Conservation (phyloP, 2,113 vertebrate genomes). For the Oncorhynchus masou region DNA sequence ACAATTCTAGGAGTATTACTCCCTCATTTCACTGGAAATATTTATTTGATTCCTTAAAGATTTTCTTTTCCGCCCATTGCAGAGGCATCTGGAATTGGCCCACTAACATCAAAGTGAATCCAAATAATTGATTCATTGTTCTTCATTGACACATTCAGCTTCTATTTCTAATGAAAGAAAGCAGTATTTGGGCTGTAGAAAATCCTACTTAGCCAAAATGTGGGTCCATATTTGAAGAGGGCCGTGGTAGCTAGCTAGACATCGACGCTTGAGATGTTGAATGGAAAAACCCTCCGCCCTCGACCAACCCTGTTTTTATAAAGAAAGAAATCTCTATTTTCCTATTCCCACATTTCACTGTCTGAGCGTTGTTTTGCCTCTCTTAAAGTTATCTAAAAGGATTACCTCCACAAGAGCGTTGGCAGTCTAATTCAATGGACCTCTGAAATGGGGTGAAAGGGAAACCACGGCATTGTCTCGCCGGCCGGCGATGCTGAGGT, state of each 20-base stretch:
- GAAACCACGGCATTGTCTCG: constrained; percentile 3
- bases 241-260: not conserved
- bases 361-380: not conserved
- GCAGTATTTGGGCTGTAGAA: not conserved
- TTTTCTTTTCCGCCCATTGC: not conserved
- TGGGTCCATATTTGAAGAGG: not conserved
- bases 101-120: not conserved
- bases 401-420: constrained; percentile 5
- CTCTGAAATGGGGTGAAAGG: constrained; percentile 11
- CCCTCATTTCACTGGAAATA: not conserved
- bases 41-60: not conserved
- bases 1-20: not conserved
- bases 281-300: not conserved
- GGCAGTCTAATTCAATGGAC: not conserved
- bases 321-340: not conserved
- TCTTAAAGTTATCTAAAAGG: constrained; percentile 11
- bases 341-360: not conserved
- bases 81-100: not conserved
- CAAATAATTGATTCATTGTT: not conserved
- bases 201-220: not conserved
- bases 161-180: not conserved
- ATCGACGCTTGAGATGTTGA: not conserved
- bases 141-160: not conserved
- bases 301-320: not conserved
- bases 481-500: not conserved